Conservation (phyloP, 2,113 vertebrate genomes). For the Embiotoca jacksoni region DNA sequence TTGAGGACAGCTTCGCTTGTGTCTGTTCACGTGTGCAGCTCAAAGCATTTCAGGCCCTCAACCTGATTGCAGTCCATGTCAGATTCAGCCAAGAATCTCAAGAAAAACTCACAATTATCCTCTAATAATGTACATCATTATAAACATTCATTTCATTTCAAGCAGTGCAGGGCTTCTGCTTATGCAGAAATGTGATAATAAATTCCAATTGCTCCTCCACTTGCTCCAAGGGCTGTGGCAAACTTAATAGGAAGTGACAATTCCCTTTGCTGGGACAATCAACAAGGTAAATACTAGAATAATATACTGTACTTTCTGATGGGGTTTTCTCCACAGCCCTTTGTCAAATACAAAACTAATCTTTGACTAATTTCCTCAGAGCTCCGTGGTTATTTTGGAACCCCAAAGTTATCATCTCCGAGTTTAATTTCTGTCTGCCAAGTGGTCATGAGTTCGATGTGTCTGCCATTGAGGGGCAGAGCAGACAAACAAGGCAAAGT, state of each 20-base stretch:
- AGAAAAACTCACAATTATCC: background rate
- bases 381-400: conserved; percentile 8
- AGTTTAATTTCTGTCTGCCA: background rate
- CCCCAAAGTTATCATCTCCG: conserved; percentile 21
- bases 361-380: conserved; percentile 44
- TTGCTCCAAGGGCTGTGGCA: conserved; percentile 42
- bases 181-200: conserved; percentile 63
- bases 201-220: conserved; percentile 54
- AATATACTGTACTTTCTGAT: conserved; percentile 41
- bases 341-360: conserved; percentile 31
- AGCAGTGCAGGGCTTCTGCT: conserved; percentile 16
- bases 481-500: conserved; percentile 35
- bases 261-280: conserved; percentile 43
- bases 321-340: conserved; percentile 18
- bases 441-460: background rate
- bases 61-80: background rate
- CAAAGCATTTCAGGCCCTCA: conserved; percentile 3
- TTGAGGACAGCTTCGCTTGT: conserved; percentile 4
- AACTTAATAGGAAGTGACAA: conserved; percentile 62
- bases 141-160: conserved; percentile 49
- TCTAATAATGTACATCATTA: conserved; percentile 34
- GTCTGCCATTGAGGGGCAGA: conserved; percentile 11
- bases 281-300: conserved; percentile 55
- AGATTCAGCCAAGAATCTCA: conserved; percentile 19
- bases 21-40: conserved; percentile 1